Evolutionary conservation across 2,797 vertebrate genomes (phyloP), one percentile per base, ranked within the genome.

Genomic region (Rhynchotus rufescens): DNA sequence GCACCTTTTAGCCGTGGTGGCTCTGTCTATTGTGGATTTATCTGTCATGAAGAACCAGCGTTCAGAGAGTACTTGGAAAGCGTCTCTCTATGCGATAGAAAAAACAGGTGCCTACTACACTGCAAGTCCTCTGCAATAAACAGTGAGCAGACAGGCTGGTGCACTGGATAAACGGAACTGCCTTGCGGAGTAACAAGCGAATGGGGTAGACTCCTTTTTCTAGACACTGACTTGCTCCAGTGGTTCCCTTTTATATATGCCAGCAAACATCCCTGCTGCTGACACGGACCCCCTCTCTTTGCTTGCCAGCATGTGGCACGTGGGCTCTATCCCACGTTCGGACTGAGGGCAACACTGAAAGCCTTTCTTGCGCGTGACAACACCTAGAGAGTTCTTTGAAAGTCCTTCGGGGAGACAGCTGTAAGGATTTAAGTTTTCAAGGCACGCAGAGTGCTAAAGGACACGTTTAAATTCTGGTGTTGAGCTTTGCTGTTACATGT

Each of bases 381-480:
- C 52, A 56, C 52, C 36, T 25, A 59, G 9, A 11, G 38, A 60
- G 23, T 62, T 26, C 67, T 89, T 79, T 88, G 83, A 84, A 75
- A 28, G 54, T 36, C 52, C 56, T 87, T 85, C 67, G 56, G 36
- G 0, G 4, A 76, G 80, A 56, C 21, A 87, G 62, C 30, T 72
- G 45, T 42, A 36, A 60, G 40, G 60, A 86, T 79, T 13, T 57
- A 68, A 84, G 47, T 47, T 68, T 86, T 87, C 12, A 69, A 86
- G 80, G 25, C 42, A 34, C 20, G 12, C 15, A 17, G 42, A 84
- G n/a, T 2, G 2, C 71, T 69, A 10, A 26, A 60, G 85, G 72
- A 81, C 64, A 64, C n/a, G 36, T 3, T 91, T 67, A 89, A 92
- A 81, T 89, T 91, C 42, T 76, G 60, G 28, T 67, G 71, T 86